Percentiles rank a stretch among this genome's conserved stretches.
Conservation (phyloP, 1,140 invertebrate species). For the Meloidogyne hapla region DNA sequence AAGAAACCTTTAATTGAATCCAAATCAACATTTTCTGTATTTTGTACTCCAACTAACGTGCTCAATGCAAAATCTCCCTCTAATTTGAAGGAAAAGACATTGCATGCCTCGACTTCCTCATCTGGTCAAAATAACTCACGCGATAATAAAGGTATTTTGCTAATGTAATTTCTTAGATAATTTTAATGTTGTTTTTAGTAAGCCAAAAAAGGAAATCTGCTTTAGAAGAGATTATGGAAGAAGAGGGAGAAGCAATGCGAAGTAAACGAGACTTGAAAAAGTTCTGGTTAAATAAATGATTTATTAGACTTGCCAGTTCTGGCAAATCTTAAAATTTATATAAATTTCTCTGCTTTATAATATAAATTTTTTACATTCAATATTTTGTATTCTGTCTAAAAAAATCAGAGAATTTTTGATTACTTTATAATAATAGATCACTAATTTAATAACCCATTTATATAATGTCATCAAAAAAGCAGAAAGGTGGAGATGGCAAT, state of each 20-base stretch:
- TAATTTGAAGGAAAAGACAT: background rate
- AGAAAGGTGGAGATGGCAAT: background rate
- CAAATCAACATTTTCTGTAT: slow-evolving; percentile 10
- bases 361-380: slow-evolving; percentile 9
- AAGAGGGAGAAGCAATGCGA: slow-evolving; percentile 16
- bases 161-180: background rate
- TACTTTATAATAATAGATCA: background rate
- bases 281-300: slow-evolving; percentile 15
- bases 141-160: slow-evolving; percentile 7
- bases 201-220: slow-evolving; percentile 29
- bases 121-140: background rate
- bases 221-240: slow-evolving; percentile 21
- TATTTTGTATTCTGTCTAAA: background rate
- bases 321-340: too few relatives aligned
- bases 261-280: slow-evolving; percentile 23
- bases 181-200: slow-evolving; percentile 10
- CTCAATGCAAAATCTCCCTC: background rate
- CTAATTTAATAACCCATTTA: background rate
- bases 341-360: background rate
- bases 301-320: background rate
- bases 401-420: background rate
- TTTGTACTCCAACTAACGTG: slow-evolving; percentile 7
- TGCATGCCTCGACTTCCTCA: background rate
- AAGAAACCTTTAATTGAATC: slow-evolving; percentile 16
- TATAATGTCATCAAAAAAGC: background rate